phyloP scores from a whole-genome alignment of 2,888 invertebrate genomes.

The Euphydryas editha region DNA sequence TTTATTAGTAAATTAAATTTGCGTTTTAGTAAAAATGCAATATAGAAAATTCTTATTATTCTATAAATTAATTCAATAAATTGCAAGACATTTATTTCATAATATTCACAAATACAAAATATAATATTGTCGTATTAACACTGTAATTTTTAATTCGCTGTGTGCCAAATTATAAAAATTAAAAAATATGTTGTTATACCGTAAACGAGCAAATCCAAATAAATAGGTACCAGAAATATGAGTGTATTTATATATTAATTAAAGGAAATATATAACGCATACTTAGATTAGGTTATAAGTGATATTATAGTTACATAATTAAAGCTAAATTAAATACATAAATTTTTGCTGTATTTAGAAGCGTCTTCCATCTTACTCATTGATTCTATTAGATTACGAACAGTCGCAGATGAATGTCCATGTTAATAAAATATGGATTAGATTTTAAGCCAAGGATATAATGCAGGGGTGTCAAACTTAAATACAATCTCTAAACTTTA shows the following conservation, averaged over 20 bases:
- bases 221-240: conserved; percentile 61
- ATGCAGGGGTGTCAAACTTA: too few relatives aligned
- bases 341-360: conserved; percentile 81
- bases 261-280: conserved; percentile 64
- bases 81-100: conserved; percentile 38
- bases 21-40: conserved; percentile 49
- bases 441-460: background rate
- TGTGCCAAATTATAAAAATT: conserved; percentile 71
- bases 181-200: conserved; percentile 48
- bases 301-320: conserved; percentile 70
- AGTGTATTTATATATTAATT: conserved; percentile 66
- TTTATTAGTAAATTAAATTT: conserved; percentile 70
- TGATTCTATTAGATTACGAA: conserved; percentile 68
- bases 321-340: conserved; percentile 76
- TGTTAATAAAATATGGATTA: conserved; percentile 35
- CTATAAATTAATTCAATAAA: conserved; percentile 34
- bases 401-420: conserved; percentile 53
- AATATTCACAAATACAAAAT: conserved; percentile 30
- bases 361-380: conserved; percentile 82
- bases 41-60: conserved; percentile 22
- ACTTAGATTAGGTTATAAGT: conserved; percentile 74
- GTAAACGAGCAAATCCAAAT: conserved; percentile 64
- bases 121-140: conserved; percentile 23
- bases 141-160: conserved; percentile 40
- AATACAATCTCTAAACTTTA: too few relatives aligned